Conservation (phyloP, 2,797 vertebrate species). For the Peromyscus eremicus region DNA sequence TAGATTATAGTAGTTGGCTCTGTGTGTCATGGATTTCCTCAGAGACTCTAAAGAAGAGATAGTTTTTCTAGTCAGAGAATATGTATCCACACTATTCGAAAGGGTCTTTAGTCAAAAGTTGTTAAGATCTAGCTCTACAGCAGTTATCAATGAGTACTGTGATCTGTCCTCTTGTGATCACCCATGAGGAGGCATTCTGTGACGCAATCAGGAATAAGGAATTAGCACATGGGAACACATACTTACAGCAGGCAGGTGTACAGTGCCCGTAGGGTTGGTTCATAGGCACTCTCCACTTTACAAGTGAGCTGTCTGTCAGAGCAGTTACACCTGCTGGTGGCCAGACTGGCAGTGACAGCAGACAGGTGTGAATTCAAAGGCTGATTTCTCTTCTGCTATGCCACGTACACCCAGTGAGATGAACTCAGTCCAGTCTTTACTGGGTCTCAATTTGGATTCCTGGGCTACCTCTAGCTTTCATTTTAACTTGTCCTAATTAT, state of each 20-base stretch:
- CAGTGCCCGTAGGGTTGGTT: not conserved
- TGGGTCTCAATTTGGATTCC: slow-evolving; percentile 1
- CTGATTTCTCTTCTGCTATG: not conserved
- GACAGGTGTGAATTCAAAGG: slow-evolving; percentile 8
- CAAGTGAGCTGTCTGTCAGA: not conserved
- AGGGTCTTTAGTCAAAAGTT: not conserved
- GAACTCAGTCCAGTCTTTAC: not conserved
- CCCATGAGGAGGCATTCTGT: not conserved
- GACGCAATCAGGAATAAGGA: not conserved
- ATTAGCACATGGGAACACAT: not conserved
- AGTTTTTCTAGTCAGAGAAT: not conserved
- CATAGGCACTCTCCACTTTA: not conserved
- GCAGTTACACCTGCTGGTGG: not conserved
- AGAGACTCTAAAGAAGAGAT: not conserved
- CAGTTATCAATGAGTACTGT: not conserved
- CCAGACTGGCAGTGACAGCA: not conserved
- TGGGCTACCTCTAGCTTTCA: not conserved
- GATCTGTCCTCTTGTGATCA: not conserved
- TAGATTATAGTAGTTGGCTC: not conserved
- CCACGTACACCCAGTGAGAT: not conserved
- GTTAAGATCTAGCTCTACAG: not conserved
- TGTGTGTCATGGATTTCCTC: not conserved
- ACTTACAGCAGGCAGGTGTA: too few species aligned
- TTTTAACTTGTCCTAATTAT: not conserved
- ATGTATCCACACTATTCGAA: not conserved